A percentile compares a stretch with the other conserved stretches of the same genome.
phyloP scores from a whole-genome alignment of 2,888 invertebrate genomes.

The Herminia tarsipennalis region DNA sequence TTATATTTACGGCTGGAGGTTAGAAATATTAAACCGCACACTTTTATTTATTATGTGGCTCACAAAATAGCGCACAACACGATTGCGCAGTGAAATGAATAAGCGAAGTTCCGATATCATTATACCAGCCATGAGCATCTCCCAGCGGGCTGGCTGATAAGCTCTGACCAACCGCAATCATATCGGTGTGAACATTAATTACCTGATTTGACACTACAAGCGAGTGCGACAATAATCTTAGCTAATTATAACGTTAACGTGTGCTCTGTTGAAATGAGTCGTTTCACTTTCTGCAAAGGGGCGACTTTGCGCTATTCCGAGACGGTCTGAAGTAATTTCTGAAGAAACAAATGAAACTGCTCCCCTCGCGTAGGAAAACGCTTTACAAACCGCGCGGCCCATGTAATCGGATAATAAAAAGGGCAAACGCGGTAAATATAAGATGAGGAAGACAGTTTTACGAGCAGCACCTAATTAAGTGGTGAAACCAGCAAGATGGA shows the following conservation, averaged over 20 bases:
- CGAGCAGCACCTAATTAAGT: conserved; percentile 85
- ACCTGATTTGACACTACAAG: conserved; percentile 65
- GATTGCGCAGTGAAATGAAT: conserved; percentile 48
- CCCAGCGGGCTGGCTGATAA: conserved; percentile 75
- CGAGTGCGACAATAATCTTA: conserved; percentile 69
- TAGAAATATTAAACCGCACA: conserved; percentile 23
- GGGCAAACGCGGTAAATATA: conserved; percentile 86
- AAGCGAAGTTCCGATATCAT: conserved; percentile 57
- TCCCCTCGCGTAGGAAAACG: conserved; percentile 80
- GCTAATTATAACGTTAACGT: conserved; percentile 69
- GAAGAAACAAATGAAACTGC: conserved; percentile 84
- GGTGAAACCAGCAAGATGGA: conserved; percentile 82
- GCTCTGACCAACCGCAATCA: conserved; percentile 75
- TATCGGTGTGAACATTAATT: conserved; percentile 80
- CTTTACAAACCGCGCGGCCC: conserved; percentile 82
- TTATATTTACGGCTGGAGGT: conserved; percentile 33
- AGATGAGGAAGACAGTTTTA: conserved; percentile 86
- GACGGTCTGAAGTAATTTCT: conserved; percentile 80
- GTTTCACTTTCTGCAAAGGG: conserved; percentile 44
- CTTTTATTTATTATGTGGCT: conserved; percentile 20
- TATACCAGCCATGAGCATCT: conserved; percentile 56
- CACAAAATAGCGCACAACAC: conserved; percentile 6
- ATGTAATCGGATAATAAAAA: conserved; percentile 86
- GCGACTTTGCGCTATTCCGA: conserved; percentile 52
- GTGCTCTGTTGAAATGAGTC: conserved; percentile 53